A percentile compares a stretch with the other conserved stretches of the same genome.
Evolutionary conservation across 2,797 vertebrate species (phyloP).

Genomic region (Bradypodion pumilum): DNA sequence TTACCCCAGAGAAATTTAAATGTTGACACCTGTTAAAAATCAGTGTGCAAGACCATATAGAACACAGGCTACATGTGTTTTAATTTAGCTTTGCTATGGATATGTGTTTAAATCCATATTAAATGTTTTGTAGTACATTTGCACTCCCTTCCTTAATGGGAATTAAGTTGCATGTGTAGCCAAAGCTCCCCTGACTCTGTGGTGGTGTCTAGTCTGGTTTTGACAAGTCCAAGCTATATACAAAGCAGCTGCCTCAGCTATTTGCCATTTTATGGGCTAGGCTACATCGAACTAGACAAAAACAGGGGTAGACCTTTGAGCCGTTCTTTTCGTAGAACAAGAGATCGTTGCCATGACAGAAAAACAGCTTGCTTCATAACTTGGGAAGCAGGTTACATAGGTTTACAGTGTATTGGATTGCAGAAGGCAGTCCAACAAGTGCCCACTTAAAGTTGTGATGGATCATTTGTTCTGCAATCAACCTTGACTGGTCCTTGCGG

Average conservation of each 20-base stretch:
- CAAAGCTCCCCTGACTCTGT: background rate
- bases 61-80: background rate
- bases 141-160: background rate
- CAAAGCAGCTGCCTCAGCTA: slow-evolving; percentile 3
- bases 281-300: slow-evolving; percentile 5
- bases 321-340: background rate
- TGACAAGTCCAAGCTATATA: background rate
- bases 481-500: too few species aligned
- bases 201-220: background rate
- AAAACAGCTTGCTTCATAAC: background rate
- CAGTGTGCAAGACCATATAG: background rate
- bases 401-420: background rate
- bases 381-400: background rate
- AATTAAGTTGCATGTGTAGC: background rate
- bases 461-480: background rate
- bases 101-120: slow-evolving; percentile 10
- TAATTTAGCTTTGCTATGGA: slow-evolving; percentile 4
- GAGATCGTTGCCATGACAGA: background rate
- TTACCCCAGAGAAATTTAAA: slow-evolving; percentile 5
- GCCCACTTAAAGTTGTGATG: background rate
- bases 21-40: background rate
- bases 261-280: background rate
- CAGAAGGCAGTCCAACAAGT: background rate
- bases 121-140: slow-evolving; percentile 12
- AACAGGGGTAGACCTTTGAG: background rate